These are phyloP conservation scores for Lithophane socia DNA, from an alignment of 2,888 invertebrate genomes.

Conservation along the genomic window DNA sequence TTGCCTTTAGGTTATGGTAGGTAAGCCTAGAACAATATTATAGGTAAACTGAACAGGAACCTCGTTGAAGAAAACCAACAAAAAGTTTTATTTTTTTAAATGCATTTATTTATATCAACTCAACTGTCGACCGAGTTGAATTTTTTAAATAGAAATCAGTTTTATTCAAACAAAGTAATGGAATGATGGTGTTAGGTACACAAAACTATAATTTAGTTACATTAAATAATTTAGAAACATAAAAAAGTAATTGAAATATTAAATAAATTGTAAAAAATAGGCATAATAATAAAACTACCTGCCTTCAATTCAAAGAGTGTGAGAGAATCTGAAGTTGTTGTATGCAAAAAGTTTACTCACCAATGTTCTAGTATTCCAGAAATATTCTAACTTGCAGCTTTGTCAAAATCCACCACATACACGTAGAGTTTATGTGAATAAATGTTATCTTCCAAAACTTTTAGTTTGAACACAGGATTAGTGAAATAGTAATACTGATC, in stretches of 20 bases:
- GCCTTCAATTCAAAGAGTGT: slow-evolving; percentile 3
- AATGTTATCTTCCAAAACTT: slow-evolving; percentile 32
- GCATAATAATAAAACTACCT: neutral
- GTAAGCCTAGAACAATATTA: neutral
- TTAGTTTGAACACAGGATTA: neutral
- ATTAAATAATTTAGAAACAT: neutral
- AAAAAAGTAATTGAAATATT: too few species aligned
- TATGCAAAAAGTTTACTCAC: slow-evolving; percentile 9
- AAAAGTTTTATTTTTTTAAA: neutral
- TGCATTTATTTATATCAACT: neutral
- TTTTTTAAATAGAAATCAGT: neutral
- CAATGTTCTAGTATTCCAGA: slow-evolving; percentile 1
- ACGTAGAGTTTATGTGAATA: neutral
- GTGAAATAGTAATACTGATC: slow-evolving; percentile 18
- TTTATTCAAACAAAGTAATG: neutral
- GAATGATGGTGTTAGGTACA: neutral
- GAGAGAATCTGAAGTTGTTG: neutral
- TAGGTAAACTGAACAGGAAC: neutral
- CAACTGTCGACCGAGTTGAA: neutral
- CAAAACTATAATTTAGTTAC: neutral
- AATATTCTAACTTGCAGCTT: neutral
- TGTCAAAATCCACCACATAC: slow-evolving; percentile 1
- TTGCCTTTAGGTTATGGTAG: neutral
- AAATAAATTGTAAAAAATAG: neutral
- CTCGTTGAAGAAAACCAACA: neutral